phyloP scores from a whole-genome alignment of 2,113 vertebrate species.

The Jacana jacana region DNA sequence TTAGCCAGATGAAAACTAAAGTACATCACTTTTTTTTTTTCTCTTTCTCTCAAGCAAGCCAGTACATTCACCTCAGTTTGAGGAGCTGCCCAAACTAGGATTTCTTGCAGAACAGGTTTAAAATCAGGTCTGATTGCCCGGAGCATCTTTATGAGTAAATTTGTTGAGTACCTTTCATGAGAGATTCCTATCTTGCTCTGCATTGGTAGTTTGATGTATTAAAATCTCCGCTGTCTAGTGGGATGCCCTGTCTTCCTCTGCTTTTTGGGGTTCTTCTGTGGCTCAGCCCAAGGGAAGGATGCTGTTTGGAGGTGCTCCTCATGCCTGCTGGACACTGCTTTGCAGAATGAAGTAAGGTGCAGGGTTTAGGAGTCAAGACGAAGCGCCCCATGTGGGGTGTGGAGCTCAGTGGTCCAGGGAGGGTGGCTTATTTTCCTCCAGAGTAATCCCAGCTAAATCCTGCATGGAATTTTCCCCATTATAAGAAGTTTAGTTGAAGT shows the following conservation, averaged over 20 bases:
- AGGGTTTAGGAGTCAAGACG: neutral
- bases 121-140: constrained; percentile 5
- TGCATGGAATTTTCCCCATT: neutral
- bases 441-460: neutral
- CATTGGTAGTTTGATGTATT: neutral
- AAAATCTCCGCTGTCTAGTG: neutral
- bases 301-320: neutral
- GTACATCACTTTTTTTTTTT: neutral
- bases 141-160: constrained; percentile 27
- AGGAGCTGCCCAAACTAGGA: constrained; percentile 5
- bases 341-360: neutral
- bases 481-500: neutral
- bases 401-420: neutral
- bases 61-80: neutral
- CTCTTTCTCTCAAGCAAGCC: neutral
- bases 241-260: neutral
- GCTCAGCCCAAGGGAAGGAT: neutral
- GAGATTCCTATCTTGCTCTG: neutral
- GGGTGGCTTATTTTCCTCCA: neutral
- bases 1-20: neutral
- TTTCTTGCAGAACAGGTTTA: constrained; percentile 58
- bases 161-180: neutral
- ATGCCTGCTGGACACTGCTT: neutral
- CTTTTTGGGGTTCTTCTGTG: neutral
- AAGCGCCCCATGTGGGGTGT: neutral